Conservation (phyloP, 2,797 vertebrate species). For the Ciconia nigra region DNA sequence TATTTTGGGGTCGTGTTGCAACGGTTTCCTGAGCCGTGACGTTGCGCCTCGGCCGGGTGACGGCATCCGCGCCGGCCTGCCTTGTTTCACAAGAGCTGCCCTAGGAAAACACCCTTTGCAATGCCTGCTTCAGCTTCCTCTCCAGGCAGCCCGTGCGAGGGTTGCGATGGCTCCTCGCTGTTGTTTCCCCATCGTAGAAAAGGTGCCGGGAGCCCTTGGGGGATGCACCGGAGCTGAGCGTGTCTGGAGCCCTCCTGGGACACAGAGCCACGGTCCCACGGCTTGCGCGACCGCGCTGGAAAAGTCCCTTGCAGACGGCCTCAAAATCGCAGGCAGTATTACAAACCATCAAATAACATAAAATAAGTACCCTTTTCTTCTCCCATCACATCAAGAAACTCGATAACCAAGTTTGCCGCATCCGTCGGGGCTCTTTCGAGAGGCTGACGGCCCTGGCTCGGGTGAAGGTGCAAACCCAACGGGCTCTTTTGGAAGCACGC, state of each 20-base stretch:
- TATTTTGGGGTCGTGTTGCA: neutral
- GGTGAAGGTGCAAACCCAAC: neutral
- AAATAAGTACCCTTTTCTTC: neutral
- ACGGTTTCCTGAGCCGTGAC: neutral
- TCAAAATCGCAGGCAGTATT: neutral
- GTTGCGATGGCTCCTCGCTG: rapidly evolving
- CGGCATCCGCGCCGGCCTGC: neutral
- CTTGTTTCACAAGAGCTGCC: neutral
- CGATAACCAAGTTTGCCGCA: rapidly evolving
- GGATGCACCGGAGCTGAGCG: rapidly evolving
- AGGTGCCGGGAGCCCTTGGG: neutral
- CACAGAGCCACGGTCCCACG: rapidly evolving
- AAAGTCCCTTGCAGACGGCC: neutral
- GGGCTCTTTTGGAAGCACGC: neutral
- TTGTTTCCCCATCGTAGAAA: rapidly evolving
- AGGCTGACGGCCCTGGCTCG: neutral
- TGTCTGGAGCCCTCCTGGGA: neutral
- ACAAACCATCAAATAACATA: too few relatives aligned
- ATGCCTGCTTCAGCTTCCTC: neutral
- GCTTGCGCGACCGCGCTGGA: rapidly evolving
- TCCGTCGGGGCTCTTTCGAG: rapidly evolving
- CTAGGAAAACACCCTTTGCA: neutral
- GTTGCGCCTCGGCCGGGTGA: neutral
- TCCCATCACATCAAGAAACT: too few relatives aligned
- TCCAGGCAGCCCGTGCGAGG: rapidly evolving